A percentile compares a stretch with the other conserved stretches of the same genome.
These are phyloP conservation scores for Brachycybe producta DNA, from an alignment of 2,888 invertebrate genomes.

Conservation along the genomic window DNA sequence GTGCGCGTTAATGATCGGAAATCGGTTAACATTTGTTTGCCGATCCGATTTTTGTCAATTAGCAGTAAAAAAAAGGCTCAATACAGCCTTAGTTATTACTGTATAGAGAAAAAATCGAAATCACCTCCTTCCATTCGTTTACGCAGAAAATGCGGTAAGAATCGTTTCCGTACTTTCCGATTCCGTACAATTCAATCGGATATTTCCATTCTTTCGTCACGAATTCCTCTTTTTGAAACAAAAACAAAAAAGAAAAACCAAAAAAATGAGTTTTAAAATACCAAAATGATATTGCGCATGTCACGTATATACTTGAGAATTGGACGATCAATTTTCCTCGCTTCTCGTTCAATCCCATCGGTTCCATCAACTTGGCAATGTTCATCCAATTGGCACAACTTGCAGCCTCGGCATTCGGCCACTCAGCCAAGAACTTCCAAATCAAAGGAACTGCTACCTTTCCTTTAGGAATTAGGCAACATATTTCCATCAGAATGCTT, in stretches of 20 bases:
- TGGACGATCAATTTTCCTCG: conserved; percentile 44
- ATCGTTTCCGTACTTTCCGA: conserved; percentile 56
- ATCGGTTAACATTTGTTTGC: no score
- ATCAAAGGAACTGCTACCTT: conserved; percentile 43
- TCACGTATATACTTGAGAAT: conserved; percentile 29
- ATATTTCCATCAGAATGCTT: background rate
- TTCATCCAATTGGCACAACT: conserved; percentile 38
- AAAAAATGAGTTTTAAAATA: background rate
- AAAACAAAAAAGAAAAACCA: background rate
- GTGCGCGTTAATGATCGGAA: no score
- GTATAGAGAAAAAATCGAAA: conserved; percentile 1
- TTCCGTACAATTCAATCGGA: conserved; percentile 51
- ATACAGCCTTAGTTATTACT: no score
- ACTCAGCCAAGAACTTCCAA: conserved; percentile 49
- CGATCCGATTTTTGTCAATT: no score
- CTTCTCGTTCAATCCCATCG: conserved; percentile 41
- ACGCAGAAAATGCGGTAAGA: conserved; percentile 56
- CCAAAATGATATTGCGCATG: background rate
- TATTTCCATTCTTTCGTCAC: conserved; percentile 50
- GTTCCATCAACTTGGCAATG: conserved; percentile 45
- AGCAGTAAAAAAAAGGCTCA: no score
- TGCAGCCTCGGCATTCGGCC: conserved; percentile 45
- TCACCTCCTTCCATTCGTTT: conserved; percentile 42
- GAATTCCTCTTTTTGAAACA: conserved; percentile 41
- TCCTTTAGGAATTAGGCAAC: no score